Percentiles rank a stretch among this genome's conserved stretches.
phyloP scores from a whole-genome alignment of 2,797 vertebrate genomes.

The Tapirus indicus region DNA sequence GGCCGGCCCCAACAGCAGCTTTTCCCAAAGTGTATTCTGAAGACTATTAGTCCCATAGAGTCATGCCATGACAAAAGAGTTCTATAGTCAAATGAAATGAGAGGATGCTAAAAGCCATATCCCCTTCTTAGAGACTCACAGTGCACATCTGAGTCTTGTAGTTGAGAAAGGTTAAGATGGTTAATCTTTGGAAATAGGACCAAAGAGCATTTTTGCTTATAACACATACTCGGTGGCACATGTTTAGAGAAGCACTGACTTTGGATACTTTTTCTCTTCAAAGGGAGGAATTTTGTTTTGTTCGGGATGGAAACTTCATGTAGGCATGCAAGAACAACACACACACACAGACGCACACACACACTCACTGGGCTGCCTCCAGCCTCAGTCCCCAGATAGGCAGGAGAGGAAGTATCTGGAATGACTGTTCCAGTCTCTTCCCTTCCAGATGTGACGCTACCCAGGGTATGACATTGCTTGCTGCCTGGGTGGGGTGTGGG shows the following conservation, averaged over 20 bases:
- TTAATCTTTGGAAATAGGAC: not conserved
- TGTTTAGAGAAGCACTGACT: not conserved
- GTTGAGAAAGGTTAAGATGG: not conserved
- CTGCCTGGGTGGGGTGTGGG: not conserved
- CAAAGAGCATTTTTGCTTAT: not conserved
- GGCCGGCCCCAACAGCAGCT: no score
- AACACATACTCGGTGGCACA: not conserved
- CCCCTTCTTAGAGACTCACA: not conserved
- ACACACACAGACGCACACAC: not conserved
- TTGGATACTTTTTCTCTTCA: not conserved
- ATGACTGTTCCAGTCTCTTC: slow-evolving; percentile 62
- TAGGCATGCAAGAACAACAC: not conserved
- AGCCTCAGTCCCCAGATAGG: slow-evolving; percentile 54
- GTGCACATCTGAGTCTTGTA: not conserved
- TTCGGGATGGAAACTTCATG: slow-evolving; percentile 11
- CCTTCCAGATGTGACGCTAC: slow-evolving; percentile 78
- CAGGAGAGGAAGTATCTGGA: slow-evolving; percentile 65
- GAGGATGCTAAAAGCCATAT: not conserved
- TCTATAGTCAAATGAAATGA: not conserved
- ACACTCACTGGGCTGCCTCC: not conserved
- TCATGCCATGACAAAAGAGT: not conserved
- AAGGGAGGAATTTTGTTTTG: slow-evolving; percentile 35
- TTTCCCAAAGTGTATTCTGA: not conserved
- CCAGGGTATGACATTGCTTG: slow-evolving; percentile 2
- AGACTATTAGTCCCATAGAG: not conserved